phyloP scores from a whole-genome alignment of 2,888 invertebrate genomes.

The Mallateleia sp. region DNA sequence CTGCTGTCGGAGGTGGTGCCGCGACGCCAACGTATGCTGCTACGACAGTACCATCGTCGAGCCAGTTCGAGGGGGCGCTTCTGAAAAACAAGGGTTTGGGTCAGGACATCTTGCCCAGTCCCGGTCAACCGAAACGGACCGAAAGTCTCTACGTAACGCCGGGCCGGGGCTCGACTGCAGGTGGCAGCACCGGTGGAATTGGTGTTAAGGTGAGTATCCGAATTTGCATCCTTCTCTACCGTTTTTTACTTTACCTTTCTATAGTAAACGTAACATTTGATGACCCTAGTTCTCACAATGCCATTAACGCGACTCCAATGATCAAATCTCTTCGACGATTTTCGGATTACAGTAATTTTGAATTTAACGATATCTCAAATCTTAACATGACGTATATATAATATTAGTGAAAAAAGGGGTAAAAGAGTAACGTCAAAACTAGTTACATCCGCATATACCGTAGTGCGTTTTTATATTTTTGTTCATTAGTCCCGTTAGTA shows the following conservation, averaged over 20 bases:
- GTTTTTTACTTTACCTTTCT: conserved; percentile 42
- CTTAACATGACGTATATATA: background rate
- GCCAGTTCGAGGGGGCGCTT: conserved; percentile 95
- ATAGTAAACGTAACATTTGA: conserved; percentile 49
- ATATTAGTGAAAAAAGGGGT: background rate
- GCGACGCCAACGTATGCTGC: conserved; percentile 90
- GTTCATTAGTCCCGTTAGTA: conserved; percentile 29
- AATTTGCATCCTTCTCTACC: conserved; percentile 36
- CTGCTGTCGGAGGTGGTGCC: conserved; percentile 90
- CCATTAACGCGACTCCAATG: conserved; percentile 24
- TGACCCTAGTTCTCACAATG: conserved; percentile 38
- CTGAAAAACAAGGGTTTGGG: conserved; percentile 95
- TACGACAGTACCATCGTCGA: conserved; percentile 88
- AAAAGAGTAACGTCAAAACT: conserved; percentile 21
- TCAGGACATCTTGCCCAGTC: conserved; percentile 97
- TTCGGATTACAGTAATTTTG: conserved; percentile 21
- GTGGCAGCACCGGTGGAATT: conserved; percentile 87
- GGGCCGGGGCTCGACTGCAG: conserved; percentile 85
- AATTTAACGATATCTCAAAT: background rate
- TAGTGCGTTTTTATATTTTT: conserved; percentile 20
- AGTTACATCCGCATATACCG: conserved; percentile 20
- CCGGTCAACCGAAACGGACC: conserved; percentile 96
- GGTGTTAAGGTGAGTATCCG: conserved; percentile 85
- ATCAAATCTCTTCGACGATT: conserved; percentile 30
- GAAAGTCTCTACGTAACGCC: conserved; percentile 96